Evolutionary conservation across 2,797 vertebrate genomes (phyloP), one percentile per base, ranked within the genome.

Genomic region (Acrossocheilus fasciatus): DNA sequence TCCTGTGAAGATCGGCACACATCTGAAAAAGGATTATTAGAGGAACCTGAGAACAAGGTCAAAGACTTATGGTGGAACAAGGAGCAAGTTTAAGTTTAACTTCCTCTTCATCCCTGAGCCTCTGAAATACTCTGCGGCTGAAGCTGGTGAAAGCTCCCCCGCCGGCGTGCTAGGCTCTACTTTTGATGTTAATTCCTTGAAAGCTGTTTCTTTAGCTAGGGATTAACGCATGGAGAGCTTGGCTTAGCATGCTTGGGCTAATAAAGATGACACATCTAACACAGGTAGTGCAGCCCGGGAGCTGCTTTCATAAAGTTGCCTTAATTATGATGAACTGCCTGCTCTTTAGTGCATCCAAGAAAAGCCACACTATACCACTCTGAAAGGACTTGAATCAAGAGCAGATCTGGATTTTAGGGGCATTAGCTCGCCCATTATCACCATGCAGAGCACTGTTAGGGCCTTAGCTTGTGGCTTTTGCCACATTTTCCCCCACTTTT

Each of bases 121-220:
- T 93, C 93, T 92, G 93, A 95, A 95, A 95, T 94, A 95, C 95
- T 94, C 93, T 92, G 93, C 94, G 92, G 94, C 94, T 92, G 93
- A 93, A 93, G 92, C 92, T 92, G 91, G 94, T 93, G 94, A 96
- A 96, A 96, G 95, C 94, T 95, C 93, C 94, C 94, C 95, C 92
- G 95, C 94, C 90, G 92, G 94, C 94, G 91, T 88, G 94, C 93
- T 94, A 95, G 95, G 93, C 95, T 96, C 95, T 94, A 95, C 95
- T 96, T 96, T 95, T 96, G 95, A 96, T 96, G 95, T 95, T 96
- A 96, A 95, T 96, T 96, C 95, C 95, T 95, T 95, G 94, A 96
- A 96, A 96, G 95, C 95, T 96, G 95, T 96, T 96, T 96, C 95
- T 95, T 95, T 96, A 96, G 95, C 95, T 95, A 94, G 93, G 95